A percentile compares a stretch with the other conserved stretches of the same genome.
These are phyloP conservation scores for Passer montanus DNA, from an alignment of 2,113 vertebrate genomes.

Conservation along the genomic window DNA sequence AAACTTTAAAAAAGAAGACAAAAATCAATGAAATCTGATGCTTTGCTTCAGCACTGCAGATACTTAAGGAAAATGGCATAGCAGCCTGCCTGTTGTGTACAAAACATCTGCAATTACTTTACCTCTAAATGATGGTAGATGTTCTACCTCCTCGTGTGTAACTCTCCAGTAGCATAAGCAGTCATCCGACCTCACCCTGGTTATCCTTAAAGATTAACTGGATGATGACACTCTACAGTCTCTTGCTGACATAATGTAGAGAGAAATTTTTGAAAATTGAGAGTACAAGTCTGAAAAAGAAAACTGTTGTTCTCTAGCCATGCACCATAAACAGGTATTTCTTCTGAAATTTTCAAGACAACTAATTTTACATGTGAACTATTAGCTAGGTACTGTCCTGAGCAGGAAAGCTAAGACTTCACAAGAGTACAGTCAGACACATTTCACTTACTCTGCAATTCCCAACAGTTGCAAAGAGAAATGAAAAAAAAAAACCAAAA, in stretches of 20 bases:
- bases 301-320: neutral
- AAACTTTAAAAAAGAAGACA: neutral
- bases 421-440: neutral
- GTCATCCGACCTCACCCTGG: neutral
- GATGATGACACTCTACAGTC: neutral
- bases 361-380: neutral
- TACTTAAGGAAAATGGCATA: neutral
- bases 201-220: neutral
- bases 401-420: neutral
- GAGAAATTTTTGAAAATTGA: neutral
- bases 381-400: neutral
- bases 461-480: neutral
- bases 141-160: neutral
- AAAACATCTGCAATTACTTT: neutral
- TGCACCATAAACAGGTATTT: neutral
- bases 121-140: neutral
- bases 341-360: neutral
- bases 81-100: neutral
- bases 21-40: neutral
- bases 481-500: neutral
- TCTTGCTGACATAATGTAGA: neutral
- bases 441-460: neutral
- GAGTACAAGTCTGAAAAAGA: neutral
- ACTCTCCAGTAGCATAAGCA: neutral
- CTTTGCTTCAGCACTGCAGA: neutral